Percentiles rank a stretch among this genome's conserved stretches.
phyloP scores from a whole-genome alignment of 2,113 vertebrate genomes.

The Patagioenas fasciata region DNA sequence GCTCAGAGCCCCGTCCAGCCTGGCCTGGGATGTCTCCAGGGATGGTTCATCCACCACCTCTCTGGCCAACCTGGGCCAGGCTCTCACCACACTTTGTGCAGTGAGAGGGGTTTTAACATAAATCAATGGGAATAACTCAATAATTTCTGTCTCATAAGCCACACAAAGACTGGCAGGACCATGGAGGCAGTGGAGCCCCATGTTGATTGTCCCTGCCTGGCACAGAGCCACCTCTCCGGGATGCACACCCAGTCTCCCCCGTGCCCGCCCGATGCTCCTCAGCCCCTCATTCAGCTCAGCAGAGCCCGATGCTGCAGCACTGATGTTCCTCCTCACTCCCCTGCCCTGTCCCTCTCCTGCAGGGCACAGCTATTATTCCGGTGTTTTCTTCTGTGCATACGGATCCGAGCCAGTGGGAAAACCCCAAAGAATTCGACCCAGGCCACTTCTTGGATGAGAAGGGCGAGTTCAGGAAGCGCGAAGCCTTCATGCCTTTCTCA shows the following conservation, averaged over 20 bases:
- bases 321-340: background rate
- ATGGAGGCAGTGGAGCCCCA: background rate
- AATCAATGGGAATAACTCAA: background rate
- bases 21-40: too few relatives aligned
- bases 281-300: background rate
- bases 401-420: conserved; percentile 50
- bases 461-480: conserved; percentile 23
- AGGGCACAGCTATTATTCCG: conserved; percentile 38
- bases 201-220: accelerated
- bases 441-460: conserved; percentile 44
- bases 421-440: conserved; percentile 18
- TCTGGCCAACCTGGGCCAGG: too few relatives aligned
- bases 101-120: background rate
- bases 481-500: conserved; percentile 54
- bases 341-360: background rate
- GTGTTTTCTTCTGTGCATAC: background rate
- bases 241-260: too few relatives aligned
- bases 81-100: background rate
- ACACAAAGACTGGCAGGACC: background rate
- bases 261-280: accelerated
- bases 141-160: background rate
- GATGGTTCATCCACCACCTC: too few relatives aligned
- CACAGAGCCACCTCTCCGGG: background rate
- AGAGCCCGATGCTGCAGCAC: accelerated
- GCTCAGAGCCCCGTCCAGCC: too few relatives aligned